Base-by-base conservation (phyloP, 1,140 invertebrate species). In the Drosophila teissieri region DNA sequence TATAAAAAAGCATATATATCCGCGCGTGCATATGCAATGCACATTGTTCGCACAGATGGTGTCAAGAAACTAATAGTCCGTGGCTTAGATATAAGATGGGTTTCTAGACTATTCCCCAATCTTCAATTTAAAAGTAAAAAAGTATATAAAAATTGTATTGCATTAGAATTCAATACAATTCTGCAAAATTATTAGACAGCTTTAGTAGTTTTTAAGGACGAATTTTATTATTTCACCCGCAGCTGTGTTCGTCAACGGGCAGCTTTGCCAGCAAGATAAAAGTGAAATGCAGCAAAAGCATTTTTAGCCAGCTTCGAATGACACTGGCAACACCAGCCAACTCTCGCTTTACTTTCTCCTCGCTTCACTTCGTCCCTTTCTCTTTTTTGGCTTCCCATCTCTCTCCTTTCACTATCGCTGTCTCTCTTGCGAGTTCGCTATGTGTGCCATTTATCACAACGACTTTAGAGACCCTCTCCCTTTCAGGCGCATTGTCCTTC, bases 391-490 rank as follows among this genome's bases (percentile, higher is more conserved):
- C 4, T 2, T 11, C 6, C 10, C 22, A 19, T n/a, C 42, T 40
- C 4, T 40, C 42, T 54, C 31, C 22, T 12, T 53, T 22, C 36
- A 46, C 53, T 46, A 14, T 31, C n/a, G 19, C 49, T 55, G 60
- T 40, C 37, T 39, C 37, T 40, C 27, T 46, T 19, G 27, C 19
- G 37, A 19, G 14, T 17, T 37, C 14, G 27, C 17, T 60, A 68
- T 68, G 57, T 80, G 52, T 65, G 62, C 67, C 84, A 86, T 86
- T 83, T 88, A 86, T 86, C 79, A 86, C 51, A 55, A 48, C 24
- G 84, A 79, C 83, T 86, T 86, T 86, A 62, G 68, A 70, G 68
- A 70, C 65, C 11, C 42, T 55, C 36, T 61, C 48, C 61, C 19
- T n/a, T n/a, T 2, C 61, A 58, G 53, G 65, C 51, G 67, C 74